Percentiles rank a stretch among this genome's conserved stretches.
Conservation (phyloP, 2,888 invertebrate species). For the Caenorhabditis plicata region DNA sequence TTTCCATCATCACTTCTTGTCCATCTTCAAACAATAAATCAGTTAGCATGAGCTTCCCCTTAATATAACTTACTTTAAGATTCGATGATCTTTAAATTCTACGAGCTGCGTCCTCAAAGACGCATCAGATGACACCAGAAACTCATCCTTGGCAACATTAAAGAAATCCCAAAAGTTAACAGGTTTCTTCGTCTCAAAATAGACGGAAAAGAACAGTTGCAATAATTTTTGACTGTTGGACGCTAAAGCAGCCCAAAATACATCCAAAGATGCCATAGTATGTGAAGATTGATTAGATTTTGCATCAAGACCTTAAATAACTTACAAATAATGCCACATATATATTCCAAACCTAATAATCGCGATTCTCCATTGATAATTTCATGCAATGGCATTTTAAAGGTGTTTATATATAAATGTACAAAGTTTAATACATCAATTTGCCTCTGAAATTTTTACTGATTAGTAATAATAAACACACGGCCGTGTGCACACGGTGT, state of each 20-base stretch:
- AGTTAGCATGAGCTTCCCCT: too few relatives aligned
- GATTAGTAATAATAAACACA: too few relatives aligned
- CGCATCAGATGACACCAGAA: conserved; percentile 87
- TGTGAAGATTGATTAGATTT: conserved; percentile 48
- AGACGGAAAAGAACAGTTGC: conserved; percentile 39
- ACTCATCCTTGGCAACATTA: conserved; percentile 78
- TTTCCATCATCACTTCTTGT: conserved; percentile 44
- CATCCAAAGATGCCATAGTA: conserved; percentile 80
- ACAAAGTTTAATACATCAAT: conserved; percentile 73
- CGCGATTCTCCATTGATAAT: conserved; percentile 36
- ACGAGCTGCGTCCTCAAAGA: conserved; percentile 82
- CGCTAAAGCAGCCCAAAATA: conserved; percentile 86
- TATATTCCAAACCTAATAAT: conserved; percentile 12
- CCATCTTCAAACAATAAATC: conserved; percentile 17
- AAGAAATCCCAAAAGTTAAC: conserved; percentile 82
- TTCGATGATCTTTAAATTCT: conserved; percentile 91
- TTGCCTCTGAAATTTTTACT: conserved; percentile 66
- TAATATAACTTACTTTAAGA: conserved; percentile 72
- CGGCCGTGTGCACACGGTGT: too few relatives aligned
- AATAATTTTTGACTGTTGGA: conserved; percentile 75
- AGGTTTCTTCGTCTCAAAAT: conserved; percentile 70
- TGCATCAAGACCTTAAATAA: conserved; percentile 17
- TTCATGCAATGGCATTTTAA: conserved; percentile 30
- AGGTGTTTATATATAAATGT: conserved; percentile 76
- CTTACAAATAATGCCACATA: not conserved